Conservation (phyloP, 53 echinoderm and acorn worm genomes). For the Apostichopus leukothele region DNA sequence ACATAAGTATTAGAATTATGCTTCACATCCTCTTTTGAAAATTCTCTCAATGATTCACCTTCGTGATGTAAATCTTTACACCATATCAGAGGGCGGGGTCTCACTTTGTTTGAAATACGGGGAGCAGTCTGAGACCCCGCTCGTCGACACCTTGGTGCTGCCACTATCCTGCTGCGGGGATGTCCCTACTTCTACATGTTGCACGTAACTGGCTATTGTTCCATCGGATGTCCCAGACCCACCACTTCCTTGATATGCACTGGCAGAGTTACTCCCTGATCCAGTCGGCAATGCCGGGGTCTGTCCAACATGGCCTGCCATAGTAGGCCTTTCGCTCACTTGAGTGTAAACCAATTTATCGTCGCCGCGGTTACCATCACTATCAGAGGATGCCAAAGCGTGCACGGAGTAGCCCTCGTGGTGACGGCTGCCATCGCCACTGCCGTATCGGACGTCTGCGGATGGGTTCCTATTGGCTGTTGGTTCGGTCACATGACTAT, state of each 20-base stretch:
- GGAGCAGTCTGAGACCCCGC: neutral
- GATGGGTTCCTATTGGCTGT: neutral
- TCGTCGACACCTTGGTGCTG: neutral
- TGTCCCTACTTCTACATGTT: neutral
- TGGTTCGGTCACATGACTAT: neutral
- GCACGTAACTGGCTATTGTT: slow-evolving; percentile 23
- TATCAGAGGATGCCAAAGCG: neutral
- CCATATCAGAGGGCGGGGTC: neutral
- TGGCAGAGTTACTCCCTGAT: neutral
- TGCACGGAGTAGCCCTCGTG: neutral
- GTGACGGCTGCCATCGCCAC: neutral
- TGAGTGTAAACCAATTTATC: neutral
- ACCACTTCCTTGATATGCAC: neutral
- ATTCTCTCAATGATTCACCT: too few species aligned
- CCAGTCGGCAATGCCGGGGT: neutral
- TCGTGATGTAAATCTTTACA: neutral
- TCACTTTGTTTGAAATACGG: slow-evolving; percentile 14
- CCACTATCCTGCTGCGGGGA: neutral
- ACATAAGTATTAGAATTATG: too few species aligned
- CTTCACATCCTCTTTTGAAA: too few species aligned
- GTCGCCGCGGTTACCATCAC: neutral
- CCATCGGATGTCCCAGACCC: neutral
- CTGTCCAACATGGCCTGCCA: neutral
- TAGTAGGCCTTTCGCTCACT: slow-evolving; percentile 1
- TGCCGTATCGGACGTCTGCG: neutral